Evolutionary conservation across 2,888 invertebrate genomes (phyloP), one percentile per base, ranked within the genome.

Genomic region (Diaprepes abbreviatus): DNA sequence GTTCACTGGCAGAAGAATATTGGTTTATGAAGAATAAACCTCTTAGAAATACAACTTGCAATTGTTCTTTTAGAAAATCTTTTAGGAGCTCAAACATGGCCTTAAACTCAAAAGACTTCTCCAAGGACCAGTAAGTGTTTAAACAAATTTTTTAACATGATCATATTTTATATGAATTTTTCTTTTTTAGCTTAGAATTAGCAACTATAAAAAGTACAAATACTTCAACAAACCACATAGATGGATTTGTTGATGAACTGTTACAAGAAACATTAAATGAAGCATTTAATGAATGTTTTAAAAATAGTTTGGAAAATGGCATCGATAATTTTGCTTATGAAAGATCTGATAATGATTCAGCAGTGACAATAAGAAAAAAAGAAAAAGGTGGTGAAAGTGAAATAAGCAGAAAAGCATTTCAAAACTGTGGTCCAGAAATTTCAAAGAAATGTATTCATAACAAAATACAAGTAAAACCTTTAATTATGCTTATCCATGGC

Each of bases 401-500:
- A 4, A 24, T 24, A 24, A 4, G 3, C 3, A 5, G 5, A 4
- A 24, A 24, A 24, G n/a, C n/a, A n/a, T n/a, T n/a, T n/a, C n/a
- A n/a, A n/a, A n/a, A n/a, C n/a, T n/a, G n/a, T n/a, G n/a, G n/a
- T 66, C 48, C 21, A 35, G 48, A 38, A 35, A 52, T 54, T 36
- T 62, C 43, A 35, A 69, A 28, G 35, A 66, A 52, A 40, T 71
- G 71, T 64, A 19, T 63, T 65, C 70, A 68, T 57, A 52, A 67
- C 6, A 68, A 52, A 31, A 36, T 65, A 16, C 16, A 43, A 31
- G 21, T 40, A 74, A 88, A 87, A 80, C 89, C 89, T 0, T 79
- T 86, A 40, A 82, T 91, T 60, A 87, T 91, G 70, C 88, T 91
- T 75, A 83, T 91, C 21, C 91, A 91, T 81, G 91, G 91, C 7